Conservation (phyloP, 2,888 invertebrate genomes). For the Rotaria sp. region DNA sequence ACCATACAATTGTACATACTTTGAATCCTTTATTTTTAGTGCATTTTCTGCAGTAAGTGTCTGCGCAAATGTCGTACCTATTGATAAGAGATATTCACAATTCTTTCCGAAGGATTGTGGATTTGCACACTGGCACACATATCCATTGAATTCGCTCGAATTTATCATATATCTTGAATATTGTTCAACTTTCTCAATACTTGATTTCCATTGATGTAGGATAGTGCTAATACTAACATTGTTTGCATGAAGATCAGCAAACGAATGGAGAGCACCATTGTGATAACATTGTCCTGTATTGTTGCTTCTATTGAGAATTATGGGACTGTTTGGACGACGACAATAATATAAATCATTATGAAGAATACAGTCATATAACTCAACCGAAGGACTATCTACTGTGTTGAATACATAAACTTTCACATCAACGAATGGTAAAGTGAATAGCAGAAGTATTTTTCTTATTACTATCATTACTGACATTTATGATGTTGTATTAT, state of each 20-base stretch:
- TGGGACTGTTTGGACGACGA: not conserved
- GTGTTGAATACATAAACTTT: not conserved
- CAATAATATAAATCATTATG: not conserved
- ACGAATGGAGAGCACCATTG: not conserved
- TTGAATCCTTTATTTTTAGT: too few relatives aligned
- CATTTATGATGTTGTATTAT: too few relatives aligned
- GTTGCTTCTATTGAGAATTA: not conserved
- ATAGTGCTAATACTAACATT: not conserved
- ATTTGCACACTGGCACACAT: not conserved
- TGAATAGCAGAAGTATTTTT: not conserved
- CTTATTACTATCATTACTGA: too few relatives aligned
- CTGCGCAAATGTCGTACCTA: too few relatives aligned
- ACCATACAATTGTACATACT: too few relatives aligned
- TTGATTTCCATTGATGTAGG: not conserved
- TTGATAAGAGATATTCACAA: too few relatives aligned
- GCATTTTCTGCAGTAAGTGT: too few relatives aligned
- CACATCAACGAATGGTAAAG: not conserved
- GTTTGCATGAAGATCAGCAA: not conserved
- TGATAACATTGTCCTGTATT: not conserved
- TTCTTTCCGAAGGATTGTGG: too few relatives aligned
- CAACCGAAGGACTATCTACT: not conserved
- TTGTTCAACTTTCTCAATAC: not conserved
- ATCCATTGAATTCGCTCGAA: not conserved
- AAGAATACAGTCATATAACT: not conserved
- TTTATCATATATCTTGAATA: not conserved